Evolutionary conservation across 1,140 invertebrate species (phyloP).

Genomic region (Bombus waltoni): DNA sequence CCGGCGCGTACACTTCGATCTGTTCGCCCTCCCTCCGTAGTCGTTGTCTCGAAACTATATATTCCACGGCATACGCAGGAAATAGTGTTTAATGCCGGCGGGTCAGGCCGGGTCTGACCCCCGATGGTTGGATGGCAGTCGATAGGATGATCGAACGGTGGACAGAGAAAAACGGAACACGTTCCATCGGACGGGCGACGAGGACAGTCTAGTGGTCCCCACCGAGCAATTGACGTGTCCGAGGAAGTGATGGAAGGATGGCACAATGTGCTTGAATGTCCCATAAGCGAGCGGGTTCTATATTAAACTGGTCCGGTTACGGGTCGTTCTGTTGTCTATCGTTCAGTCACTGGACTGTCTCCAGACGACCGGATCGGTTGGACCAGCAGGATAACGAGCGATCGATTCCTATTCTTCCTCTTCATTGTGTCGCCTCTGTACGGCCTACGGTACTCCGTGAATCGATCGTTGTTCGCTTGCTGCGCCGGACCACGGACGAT

Average conservation of each 20-base stretch:
- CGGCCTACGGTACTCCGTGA: no score
- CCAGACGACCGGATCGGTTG: conserved; percentile 49
- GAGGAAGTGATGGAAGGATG: conserved; percentile 78
- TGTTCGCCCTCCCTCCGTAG: conserved; percentile 18
- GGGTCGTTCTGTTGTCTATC: conserved; percentile 64
- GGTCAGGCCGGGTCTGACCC: conserved; percentile 53
- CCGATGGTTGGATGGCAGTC: conserved; percentile 38
- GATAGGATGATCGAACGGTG: conserved; percentile 44
- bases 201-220: conserved; percentile 66
- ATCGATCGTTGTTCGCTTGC: not conserved
- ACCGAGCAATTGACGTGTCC: conserved; percentile 71
- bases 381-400: conserved; percentile 13
- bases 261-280: conserved; percentile 70
- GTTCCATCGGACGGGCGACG: conserved; percentile 5
- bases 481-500: not conserved
- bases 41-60: conserved; percentile 64
- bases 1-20: not conserved
- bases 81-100: conserved; percentile 72
- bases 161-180: conserved; percentile 46
- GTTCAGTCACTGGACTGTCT: conserved; percentile 61
- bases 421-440: not conserved
- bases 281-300: conserved; percentile 68
- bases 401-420: conserved; percentile 15
- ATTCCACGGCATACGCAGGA: conserved; percentile 68
- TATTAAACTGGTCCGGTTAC: conserved; percentile 73